Conservation (phyloP, 30 jellyfish, hydroid and myxozoan genomes). For the Pelagia noctiluca region DNA sequence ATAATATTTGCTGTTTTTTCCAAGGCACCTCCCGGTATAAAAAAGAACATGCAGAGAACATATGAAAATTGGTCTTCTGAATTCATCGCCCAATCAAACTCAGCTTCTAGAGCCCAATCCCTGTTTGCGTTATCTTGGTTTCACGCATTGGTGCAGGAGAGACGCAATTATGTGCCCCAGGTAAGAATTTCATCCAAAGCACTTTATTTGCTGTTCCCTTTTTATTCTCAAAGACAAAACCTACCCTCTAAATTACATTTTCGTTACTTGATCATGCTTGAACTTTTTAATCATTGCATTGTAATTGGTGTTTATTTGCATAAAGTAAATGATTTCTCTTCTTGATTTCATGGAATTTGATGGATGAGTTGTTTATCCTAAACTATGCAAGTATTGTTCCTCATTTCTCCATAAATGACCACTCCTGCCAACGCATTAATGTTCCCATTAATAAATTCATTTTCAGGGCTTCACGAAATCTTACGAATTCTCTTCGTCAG, state of each 20-base stretch:
- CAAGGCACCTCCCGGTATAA: conserved; percentile 97
- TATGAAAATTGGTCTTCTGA: conserved; percentile 93
- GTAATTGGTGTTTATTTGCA: neutral
- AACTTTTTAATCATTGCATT: neutral
- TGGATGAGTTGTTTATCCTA: too few relatives aligned
- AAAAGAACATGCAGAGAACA: conserved; percentile 93
- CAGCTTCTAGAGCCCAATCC: conserved; percentile 76
- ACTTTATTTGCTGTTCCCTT: neutral
- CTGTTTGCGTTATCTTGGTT: conserved; percentile 91
- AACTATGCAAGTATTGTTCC: too few relatives aligned
- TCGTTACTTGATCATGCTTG: too few relatives aligned
- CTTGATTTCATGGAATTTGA: too few relatives aligned
- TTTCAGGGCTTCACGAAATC: conserved; percentile 95
- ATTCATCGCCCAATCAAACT: conserved; percentile 73
- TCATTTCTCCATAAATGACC: too few relatives aligned
- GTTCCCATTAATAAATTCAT: too few relatives aligned
- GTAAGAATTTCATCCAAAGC: neutral
- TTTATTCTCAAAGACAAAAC: too few relatives aligned
- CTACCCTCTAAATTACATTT: too few relatives aligned
- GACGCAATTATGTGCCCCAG: conserved; percentile 96
- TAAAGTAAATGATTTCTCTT: too few relatives aligned
- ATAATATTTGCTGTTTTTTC: neutral
- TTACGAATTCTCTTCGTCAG: conserved; percentile 95
- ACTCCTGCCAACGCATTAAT: too few relatives aligned
- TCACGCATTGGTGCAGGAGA: conserved; percentile 96